Evolutionary conservation across 1,140 invertebrate genomes (phyloP).

Genomic region (Limonius californicus): DNA sequence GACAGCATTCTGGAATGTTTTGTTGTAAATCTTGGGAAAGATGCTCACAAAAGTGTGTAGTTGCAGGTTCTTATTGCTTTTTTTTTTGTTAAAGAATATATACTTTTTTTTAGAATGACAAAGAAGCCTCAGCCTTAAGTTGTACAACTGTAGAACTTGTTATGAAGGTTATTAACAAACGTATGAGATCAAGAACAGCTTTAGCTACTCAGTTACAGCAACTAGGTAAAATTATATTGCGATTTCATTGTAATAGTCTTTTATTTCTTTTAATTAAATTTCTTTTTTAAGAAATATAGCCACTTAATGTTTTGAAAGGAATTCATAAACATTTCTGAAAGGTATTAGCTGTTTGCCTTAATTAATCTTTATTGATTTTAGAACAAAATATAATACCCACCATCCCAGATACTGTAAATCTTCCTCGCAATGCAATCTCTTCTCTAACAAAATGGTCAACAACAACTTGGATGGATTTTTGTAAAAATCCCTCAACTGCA

Average conservation of each 20-base stretch:
- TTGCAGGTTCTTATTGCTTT: too few species aligned
- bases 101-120: neutral
- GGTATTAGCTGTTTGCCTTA: too few species aligned
- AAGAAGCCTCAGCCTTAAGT: slow-evolving; percentile 49
- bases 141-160: slow-evolving; percentile 63
- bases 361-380: too few species aligned
- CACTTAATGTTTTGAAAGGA: too few species aligned
- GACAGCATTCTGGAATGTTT: too few species aligned
- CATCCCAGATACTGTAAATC: slow-evolving; percentile 38
- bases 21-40: too few species aligned
- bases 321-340: too few species aligned
- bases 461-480: slow-evolving; percentile 62
- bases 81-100: too few species aligned
- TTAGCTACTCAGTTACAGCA: slow-evolving; percentile 75
- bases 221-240: slow-evolving; percentile 54
- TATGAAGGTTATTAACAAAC: slow-evolving; percentile 63
- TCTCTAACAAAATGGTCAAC: slow-evolving; percentile 65
- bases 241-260: too few species aligned
- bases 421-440: slow-evolving; percentile 53
- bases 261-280: too few species aligned
- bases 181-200: slow-evolving; percentile 68
- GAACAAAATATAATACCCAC: slow-evolving; percentile 39
- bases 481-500: slow-evolving; percentile 51
- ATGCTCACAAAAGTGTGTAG: too few species aligned
- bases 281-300: too few species aligned